These are phyloP conservation scores for Chrysomela aeneicollis DNA, from an alignment of 2,888 invertebrate species.

Conservation along the genomic window DNA sequence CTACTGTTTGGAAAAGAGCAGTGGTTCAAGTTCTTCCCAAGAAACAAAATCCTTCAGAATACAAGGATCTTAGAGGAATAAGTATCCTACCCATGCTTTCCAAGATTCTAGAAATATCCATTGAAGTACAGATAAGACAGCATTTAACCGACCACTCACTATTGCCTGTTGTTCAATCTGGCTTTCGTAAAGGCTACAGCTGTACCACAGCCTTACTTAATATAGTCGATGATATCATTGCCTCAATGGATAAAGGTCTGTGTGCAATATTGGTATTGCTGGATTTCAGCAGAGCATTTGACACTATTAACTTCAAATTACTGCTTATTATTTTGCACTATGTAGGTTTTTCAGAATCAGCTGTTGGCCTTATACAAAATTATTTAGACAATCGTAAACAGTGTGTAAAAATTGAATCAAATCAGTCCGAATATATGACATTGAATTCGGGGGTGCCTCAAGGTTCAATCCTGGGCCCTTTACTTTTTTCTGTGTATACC, in stretches of 20 bases:
- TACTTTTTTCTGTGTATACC: conserved; percentile 7
- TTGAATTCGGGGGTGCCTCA: background rate
- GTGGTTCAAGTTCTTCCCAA: conserved; percentile 7
- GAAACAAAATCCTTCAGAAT: background rate
- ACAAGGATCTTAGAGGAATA: background rate
- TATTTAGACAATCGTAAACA: conserved; percentile 17
- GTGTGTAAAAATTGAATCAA: conserved; percentile 15
- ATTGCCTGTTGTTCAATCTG: conserved; percentile 4
- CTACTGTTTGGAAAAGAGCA: conserved; percentile 3
- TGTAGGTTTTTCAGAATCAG: conserved; percentile 18
- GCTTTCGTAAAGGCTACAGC: conserved; percentile 8
- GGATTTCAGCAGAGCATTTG: conserved; percentile 22
- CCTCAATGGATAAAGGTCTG: too few species aligned
- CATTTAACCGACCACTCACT: background rate
- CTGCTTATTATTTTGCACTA: conserved; percentile 19
- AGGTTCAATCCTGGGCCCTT: background rate
- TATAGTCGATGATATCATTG: too few species aligned
- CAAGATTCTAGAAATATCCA: conserved; percentile 6
- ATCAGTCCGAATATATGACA: background rate
- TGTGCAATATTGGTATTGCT: too few species aligned
- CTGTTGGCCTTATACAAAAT: conserved; percentile 10
- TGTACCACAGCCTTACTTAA: conserved; percentile 5
- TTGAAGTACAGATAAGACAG: conserved; percentile 3
- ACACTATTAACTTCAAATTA: conserved; percentile 16
- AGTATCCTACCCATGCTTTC: conserved; percentile 7